Evolutionary conservation across 2,113 vertebrate genomes (phyloP).

Genomic region (Seriola aureovittata): DNA sequence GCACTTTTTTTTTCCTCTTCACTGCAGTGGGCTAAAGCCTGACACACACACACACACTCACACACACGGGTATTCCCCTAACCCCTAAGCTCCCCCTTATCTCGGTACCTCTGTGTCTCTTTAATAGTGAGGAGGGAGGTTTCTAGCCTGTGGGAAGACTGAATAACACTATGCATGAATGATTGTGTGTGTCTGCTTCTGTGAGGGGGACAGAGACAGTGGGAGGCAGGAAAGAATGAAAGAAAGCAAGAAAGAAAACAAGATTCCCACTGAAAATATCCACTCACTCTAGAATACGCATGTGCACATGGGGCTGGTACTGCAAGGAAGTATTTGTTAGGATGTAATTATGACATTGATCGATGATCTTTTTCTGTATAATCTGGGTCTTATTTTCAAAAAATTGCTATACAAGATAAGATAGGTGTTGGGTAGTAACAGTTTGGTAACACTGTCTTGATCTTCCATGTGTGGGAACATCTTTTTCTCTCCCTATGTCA

Average conservation of each 20-base stretch:
- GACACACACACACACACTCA: background rate
- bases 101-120: slow-evolving; percentile 40
- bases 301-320: too few relatives aligned
- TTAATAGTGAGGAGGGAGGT: slow-evolving; percentile 33
- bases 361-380: too few relatives aligned
- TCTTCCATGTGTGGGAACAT: too few relatives aligned
- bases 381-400: too few relatives aligned
- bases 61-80: slow-evolving; percentile 28
- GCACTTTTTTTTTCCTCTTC: background rate
- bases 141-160: slow-evolving; percentile 22
- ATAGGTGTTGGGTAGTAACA: too few relatives aligned
- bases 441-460: too few relatives aligned
- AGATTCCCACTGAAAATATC: background rate
- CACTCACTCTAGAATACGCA: too few relatives aligned
- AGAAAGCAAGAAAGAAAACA: background rate
- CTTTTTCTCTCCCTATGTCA: too few relatives aligned
- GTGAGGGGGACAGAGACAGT: background rate
- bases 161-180: slow-evolving; percentile 26
- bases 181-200: slow-evolving; percentile 13
- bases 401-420: too few relatives aligned
- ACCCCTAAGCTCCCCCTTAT: slow-evolving; percentile 44
- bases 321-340: too few relatives aligned
- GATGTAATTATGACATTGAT: too few relatives aligned
- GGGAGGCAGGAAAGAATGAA: background rate
- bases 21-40: slow-evolving; percentile 14